A percentile compares a stretch with the other conserved stretches of the same genome.
Evolutionary conservation across 2,888 invertebrate species (phyloP).

Genomic region (Ophion ventricosus): DNA sequence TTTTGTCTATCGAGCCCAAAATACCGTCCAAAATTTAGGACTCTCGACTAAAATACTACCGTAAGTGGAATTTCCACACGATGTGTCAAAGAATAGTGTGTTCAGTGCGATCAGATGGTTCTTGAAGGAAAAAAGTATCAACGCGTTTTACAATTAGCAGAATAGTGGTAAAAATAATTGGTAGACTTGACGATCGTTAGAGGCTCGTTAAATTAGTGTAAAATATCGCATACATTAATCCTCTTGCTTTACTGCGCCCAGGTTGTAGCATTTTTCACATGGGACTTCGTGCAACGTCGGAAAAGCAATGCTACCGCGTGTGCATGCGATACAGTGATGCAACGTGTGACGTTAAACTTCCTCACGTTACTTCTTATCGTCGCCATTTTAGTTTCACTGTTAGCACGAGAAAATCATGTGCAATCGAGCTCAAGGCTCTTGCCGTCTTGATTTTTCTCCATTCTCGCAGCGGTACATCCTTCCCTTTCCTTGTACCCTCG

Average conservation of each 20-base stretch:
- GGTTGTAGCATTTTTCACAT: neutral
- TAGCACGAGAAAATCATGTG: conserved; percentile 52
- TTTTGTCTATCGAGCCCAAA: too few species aligned
- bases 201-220: neutral
- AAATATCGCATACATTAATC: neutral
- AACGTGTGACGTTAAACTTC: conserved; percentile 35
- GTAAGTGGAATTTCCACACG: too few species aligned
- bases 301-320: conserved; percentile 11
- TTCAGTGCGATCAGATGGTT: neutral
- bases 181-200: neutral
- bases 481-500: neutral
- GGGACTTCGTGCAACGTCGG: neutral
- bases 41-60: too few species aligned
- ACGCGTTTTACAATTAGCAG: neutral
- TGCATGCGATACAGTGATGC: conserved; percentile 44
- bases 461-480: conserved; percentile 42
- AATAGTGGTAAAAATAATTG: neutral
- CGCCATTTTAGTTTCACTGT: conserved; percentile 58
- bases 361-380: conserved; percentile 47
- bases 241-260: neutral
- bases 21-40: too few species aligned
- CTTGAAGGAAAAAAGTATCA: neutral
- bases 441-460: conserved; percentile 35
- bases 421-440: conserved; percentile 59
- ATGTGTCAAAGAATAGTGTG: too few species aligned